Percentiles rank a stretch among this genome's conserved stretches.
Evolutionary conservation across 2,113 vertebrate genomes (phyloP).

Genomic region (Tetrax tetrax): DNA sequence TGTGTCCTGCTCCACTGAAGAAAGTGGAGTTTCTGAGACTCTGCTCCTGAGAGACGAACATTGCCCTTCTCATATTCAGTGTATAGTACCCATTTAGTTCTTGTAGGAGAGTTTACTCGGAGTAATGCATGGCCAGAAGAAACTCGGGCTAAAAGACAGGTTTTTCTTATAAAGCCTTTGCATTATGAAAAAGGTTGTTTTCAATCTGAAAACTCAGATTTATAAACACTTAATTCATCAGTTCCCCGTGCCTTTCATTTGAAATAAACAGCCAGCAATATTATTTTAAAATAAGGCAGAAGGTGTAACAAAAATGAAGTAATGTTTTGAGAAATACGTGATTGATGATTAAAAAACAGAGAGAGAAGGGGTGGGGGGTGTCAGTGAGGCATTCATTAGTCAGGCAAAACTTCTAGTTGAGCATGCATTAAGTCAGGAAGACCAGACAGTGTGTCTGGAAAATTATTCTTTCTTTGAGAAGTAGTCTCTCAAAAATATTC

Average conservation of each 20-base stretch:
- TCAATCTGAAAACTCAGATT: constrained; percentile 38
- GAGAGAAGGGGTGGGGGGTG: constrained; percentile 9
- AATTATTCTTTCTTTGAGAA: constrained; percentile 52
- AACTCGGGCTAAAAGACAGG: neutral
- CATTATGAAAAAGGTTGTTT: constrained; percentile 20
- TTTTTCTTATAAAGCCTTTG: constrained; percentile 47
- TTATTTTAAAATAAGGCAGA: constrained; percentile 67
- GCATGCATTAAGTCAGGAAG: constrained; percentile 43
- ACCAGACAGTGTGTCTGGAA: constrained; percentile 59
- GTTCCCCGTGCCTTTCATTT: constrained; percentile 4
- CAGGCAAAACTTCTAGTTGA: constrained; percentile 56
- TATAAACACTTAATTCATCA: constrained; percentile 62
- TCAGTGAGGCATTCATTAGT: constrained; percentile 49
- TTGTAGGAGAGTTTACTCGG: neutral
- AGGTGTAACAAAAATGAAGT: constrained; percentile 68
- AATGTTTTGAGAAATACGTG: constrained; percentile 67
- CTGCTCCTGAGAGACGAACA: neutral
- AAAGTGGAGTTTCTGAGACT: neutral
- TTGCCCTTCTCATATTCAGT: neutral
- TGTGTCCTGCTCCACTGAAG: neutral
- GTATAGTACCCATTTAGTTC: neutral
- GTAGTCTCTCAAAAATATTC: constrained; percentile 61
- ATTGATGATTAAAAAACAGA: constrained; percentile 69
- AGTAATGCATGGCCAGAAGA: neutral
- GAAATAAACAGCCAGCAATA: constrained; percentile 57